Conservation (phyloP, 2,797 vertebrate genomes). For the Siniperca scherzeri region DNA sequence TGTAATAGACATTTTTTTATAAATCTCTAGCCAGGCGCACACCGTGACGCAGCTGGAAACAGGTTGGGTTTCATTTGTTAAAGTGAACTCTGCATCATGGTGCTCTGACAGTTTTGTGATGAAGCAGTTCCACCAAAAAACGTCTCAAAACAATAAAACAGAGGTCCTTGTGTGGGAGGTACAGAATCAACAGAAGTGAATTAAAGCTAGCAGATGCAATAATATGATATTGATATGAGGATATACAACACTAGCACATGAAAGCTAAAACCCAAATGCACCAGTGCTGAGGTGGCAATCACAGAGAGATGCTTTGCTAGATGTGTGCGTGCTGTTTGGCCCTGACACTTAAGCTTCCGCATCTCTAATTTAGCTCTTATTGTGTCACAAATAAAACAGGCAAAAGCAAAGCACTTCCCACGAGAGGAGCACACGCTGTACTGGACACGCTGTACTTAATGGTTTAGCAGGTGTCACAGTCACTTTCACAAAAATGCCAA, state of each 20-base stretch:
- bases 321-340: not conserved
- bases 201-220: not conserved
- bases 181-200: not conserved
- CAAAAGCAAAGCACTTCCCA: not conserved
- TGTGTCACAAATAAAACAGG: not conserved
- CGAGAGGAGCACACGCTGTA: not conserved
- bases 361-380: not conserved
- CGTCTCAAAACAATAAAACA: not conserved
- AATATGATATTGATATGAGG: not conserved
- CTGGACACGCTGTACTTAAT: not conserved
- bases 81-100: not conserved
- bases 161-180: constrained; percentile 8
- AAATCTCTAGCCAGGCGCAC: not conserved
- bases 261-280: not conserved
- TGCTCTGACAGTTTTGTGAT: not conserved
- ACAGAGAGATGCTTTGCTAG: not conserved
- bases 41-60: not conserved
- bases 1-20: not conserved
- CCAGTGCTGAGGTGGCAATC: not conserved
- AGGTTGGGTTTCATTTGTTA: not conserved
- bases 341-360: not conserved
- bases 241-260: not conserved
- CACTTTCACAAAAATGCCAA: not conserved
- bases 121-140: not conserved
- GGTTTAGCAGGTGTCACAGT: not conserved